A percentile compares a stretch with the other conserved stretches of the same genome.
These are phyloP conservation scores for Ailuropoda melanoleuca DNA, from an alignment of 2,113 vertebrate genomes.

Conservation along the genomic window DNA sequence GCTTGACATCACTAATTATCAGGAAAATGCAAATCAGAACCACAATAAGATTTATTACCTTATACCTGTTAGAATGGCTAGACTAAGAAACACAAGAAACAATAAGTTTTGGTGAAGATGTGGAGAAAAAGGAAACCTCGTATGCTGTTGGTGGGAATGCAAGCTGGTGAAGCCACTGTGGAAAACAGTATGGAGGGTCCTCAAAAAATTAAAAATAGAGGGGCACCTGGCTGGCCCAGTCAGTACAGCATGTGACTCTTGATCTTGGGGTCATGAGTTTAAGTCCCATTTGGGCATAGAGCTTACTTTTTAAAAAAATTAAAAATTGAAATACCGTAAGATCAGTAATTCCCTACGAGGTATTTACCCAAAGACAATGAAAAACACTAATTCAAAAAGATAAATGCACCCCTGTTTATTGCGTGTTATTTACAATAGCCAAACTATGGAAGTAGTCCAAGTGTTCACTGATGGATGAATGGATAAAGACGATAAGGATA, in stretches of 20 bases:
- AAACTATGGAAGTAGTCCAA: background rate
- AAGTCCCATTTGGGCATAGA: background rate
- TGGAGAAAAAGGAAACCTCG: background rate
- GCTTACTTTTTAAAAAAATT: background rate
- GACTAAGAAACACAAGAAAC: background rate
- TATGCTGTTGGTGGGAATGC: background rate
- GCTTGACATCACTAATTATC: background rate
- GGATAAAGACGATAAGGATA: background rate
- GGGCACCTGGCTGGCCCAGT: background rate
- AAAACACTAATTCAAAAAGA: background rate
- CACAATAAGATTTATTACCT: background rate
- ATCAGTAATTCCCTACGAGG: background rate
- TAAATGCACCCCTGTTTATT: background rate
- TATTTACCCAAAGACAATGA: background rate
- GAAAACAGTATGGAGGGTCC: background rate
- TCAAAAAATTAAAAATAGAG: background rate
- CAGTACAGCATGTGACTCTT: background rate
- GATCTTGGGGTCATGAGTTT: background rate
- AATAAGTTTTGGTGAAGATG: background rate
- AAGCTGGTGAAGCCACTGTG: background rate
- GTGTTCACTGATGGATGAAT: background rate
- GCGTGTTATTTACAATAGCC: background rate
- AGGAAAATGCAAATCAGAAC: background rate
- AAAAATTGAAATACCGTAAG: background rate
- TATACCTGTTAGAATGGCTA: background rate